A percentile compares a stretch with the other conserved stretches of the same genome.
phyloP scores from a whole-genome alignment of 2,888 invertebrate genomes.

The Nomada goodeniana region DNA sequence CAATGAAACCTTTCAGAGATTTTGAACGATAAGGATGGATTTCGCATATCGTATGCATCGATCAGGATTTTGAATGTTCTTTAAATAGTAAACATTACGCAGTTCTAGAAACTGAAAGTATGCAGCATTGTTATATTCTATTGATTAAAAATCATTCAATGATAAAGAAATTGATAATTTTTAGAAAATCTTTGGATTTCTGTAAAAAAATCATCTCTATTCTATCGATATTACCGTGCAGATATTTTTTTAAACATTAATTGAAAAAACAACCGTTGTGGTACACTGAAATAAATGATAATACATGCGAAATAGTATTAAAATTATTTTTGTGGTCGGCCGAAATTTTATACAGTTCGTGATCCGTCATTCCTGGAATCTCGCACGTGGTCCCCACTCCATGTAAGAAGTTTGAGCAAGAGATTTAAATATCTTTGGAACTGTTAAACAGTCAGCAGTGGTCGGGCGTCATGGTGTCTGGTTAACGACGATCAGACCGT shows the following conservation, averaged over 20 bases:
- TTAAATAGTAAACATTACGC: not conserved
- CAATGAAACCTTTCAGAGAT: not conserved
- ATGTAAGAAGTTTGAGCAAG: conserved; percentile 38
- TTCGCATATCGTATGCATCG: not conserved
- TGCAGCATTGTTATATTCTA: not conserved
- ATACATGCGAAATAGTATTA: not conserved
- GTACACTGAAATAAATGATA: not conserved
- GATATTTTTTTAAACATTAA: not conserved
- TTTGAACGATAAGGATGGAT: not conserved
- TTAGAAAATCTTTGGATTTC: too few species aligned
- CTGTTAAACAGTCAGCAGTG: conserved; percentile 55
- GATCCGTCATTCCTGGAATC: conserved; percentile 29
- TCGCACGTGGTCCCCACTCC: conserved; percentile 51
- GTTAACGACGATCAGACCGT: conserved; percentile 40
- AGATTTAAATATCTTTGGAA: conserved; percentile 65
- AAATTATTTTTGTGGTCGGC: not conserved
- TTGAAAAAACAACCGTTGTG: not conserved
- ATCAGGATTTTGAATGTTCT: not conserved
- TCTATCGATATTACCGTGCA: too few species aligned
- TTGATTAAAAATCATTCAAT: not conserved
- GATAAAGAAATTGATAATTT: not conserved
- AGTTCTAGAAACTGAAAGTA: not conserved
- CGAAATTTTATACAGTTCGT: conserved; percentile 22
- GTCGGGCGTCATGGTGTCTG: conserved; percentile 33
- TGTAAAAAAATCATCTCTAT: too few species aligned